Evolutionary conservation across 2,113 vertebrate species (phyloP), one percentile per base, ranked within the genome.

Genomic region (Tylochromis polylepis): DNA sequence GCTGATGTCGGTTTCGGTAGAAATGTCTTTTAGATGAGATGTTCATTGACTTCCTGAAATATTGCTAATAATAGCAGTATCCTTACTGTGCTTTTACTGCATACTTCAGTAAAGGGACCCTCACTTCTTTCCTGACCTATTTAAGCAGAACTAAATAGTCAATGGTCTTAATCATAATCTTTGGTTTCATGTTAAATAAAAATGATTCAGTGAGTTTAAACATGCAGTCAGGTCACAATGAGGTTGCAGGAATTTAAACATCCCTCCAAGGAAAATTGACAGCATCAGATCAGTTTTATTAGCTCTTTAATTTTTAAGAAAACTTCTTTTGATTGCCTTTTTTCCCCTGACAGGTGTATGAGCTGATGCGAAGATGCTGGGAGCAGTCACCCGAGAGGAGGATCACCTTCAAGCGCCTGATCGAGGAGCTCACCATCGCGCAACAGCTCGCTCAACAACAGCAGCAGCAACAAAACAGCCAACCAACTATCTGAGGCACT

Each of bases 301-400:
- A 1, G 18, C 20, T 14, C 51, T 31, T 51, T 1, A 7, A 51
- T 75, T 75, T 8, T 49, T 29, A 49, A 46, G 27, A 12, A 51
- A 51, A 31, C 70, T 5, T 77, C 43, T 51, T 29, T 53, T 29
- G 27, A 8, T 75, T 72, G 38, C 34, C 4, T 11, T 43, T 24
- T 43, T 49, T 10, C 0, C 12, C 8, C 27, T 11, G 4, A 12
- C 85, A 99, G 99, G 97, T 99, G 88, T 98, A 98, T 82, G 95
- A 96, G 11, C 96, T 98, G 94, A 99, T 99, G 98, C 95, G 94
- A 89, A 97, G 90, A 83, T 99, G 99, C 91, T 99, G 99, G 99
- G 98, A 98, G 84, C 95, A 96, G n/a, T 93, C 93, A 12, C 98
- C 98, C 0, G 96, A 97, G 0, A 96, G 91, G 41, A 96, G 99